Evolutionary conservation across 2,113 vertebrate species (phyloP), one percentile per base, ranked within the genome.

Genomic region (Athene noctua): DNA sequence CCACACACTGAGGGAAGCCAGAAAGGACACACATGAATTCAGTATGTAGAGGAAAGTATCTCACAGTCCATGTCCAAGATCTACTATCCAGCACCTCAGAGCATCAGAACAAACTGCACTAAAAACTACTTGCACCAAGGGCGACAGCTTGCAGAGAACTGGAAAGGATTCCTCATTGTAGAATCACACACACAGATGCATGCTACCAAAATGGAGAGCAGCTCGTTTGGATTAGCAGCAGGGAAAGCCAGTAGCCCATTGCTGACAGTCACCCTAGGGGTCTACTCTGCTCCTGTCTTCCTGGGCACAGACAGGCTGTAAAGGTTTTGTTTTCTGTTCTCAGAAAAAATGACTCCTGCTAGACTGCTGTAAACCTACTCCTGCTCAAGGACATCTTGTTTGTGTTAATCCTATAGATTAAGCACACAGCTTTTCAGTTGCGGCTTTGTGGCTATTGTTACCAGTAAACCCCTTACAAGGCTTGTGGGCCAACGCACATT

Each of bases 361-460:
- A 86, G 92, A 82, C 81, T 32, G 78, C 90, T 92, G 87, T 77
- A 95, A 96, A 92, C 81, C 93, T 88, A 92, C n/a, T 77, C 87
- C 92, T 62, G 74, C 81, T 86, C 94, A 90, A 95, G 93, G 94
- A 95, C 96, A 96, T 94, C 92, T 96, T 94, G 90, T 92, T 95
- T 96, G 85, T 73, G 87, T 96, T 96, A 94, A 96, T 96, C 93
- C 81, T 55, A 62, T 80, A 91, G 90, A 95, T 91, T 88, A 94
- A 54, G 85, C 93, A 75, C 81, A 17, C 81, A 83, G 93, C 22
- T 88, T 92, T 96, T 87, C 85, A 82, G 81, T 54, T 88, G 74
- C 2, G 6, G 96, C 94, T 97, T 95, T 96, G 92, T 2, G 5
- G 92, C 92, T 88, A 77, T 96, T 96, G 94, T 94, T 92, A 81